Evolutionary conservation across 2,888 invertebrate genomes (phyloP), one percentile per base, ranked within the genome.

Genomic region (Agrenia bidenticulata): DNA sequence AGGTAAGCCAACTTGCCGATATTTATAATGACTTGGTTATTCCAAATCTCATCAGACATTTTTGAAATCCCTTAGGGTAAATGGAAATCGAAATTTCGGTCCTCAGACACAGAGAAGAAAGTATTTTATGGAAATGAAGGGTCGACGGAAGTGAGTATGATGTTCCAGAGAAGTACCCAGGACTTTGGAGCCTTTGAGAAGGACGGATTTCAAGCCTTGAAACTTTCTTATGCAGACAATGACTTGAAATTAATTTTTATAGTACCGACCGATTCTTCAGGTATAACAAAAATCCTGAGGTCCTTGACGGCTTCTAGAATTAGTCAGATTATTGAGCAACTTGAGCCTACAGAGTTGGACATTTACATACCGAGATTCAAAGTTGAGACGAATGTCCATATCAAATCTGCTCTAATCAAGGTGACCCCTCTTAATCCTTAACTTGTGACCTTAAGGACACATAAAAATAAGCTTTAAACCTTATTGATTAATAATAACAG

Each of bases 331-430:
- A 21, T 59, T n/a, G 32, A 53, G 5, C 2, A 21, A 11, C 53
- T 64, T 15, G 49, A 45, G 24, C 55, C 54, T 5, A 64, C 27
- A 5, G 60, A 64, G 45, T 37, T 64, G 55, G 64, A 64, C 23
- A 42, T 64, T 21, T 13, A 37, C 11, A 21, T 64, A 15, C 64
- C 64, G 19, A 64, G 54, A 42, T 15, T 64, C 11, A 19, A 45
- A 21, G 23, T 60, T 11, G 54, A 64, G 51, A 37, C 27, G 19
- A n/a, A 51, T 5, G 42, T 60, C 9, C 54, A 41, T 24, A 45
- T 64, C 19, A 57, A 64, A 37, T 24, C 53, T 13, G 55, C 60
- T 21, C 24, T 64, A 17, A 19, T 24, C n/a, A 59, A 64, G 49
- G 64, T 64, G 19, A 45, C 1, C 45, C 7, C 39, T 39, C 39